A percentile compares a stretch with the other conserved stretches of the same genome.
Evolutionary conservation across 2,888 invertebrate genomes (phyloP).

Genomic region (Aporophyla lueneburgensis): DNA sequence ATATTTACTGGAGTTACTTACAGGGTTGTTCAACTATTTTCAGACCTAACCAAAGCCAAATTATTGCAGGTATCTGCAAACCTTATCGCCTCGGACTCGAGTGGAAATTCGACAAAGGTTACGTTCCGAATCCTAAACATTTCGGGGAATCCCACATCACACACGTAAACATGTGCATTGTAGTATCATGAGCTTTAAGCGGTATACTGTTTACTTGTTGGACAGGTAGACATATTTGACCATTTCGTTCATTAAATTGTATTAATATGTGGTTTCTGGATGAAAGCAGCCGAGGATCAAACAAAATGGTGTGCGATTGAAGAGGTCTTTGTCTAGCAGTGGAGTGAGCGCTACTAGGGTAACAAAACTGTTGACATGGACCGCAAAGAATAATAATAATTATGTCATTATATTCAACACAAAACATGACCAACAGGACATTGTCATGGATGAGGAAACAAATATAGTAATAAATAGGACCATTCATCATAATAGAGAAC

Average conservation of each 20-base stretch:
- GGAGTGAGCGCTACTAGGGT: not conserved
- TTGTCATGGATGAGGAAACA: not conserved
- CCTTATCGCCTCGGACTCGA: too few species aligned
- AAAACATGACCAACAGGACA: not conserved
- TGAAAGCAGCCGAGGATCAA: not conserved
- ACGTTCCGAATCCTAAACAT: not conserved
- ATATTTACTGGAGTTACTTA: too few species aligned
- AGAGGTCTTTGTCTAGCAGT: not conserved
- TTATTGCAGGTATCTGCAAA: not conserved
- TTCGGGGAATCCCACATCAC: not conserved
- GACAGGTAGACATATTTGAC: not conserved
- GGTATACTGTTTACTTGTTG: not conserved
- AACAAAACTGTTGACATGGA: not conserved
- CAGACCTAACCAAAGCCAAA: not conserved
- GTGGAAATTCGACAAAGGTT: too few species aligned
- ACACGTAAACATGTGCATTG: not conserved
- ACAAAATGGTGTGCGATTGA: not conserved
- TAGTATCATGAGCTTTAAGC: not conserved
- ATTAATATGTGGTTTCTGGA: not conserved
- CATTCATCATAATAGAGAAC: not conserved
- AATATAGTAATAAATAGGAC: constrained; percentile 1
- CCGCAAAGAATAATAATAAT: not conserved
- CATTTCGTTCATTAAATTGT: not conserved
- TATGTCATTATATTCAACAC: not conserved
- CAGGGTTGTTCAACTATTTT: not conserved